phyloP scores from a whole-genome alignment of 35 echinoderm and acorn worm genomes.

The Diadema setosum region DNA sequence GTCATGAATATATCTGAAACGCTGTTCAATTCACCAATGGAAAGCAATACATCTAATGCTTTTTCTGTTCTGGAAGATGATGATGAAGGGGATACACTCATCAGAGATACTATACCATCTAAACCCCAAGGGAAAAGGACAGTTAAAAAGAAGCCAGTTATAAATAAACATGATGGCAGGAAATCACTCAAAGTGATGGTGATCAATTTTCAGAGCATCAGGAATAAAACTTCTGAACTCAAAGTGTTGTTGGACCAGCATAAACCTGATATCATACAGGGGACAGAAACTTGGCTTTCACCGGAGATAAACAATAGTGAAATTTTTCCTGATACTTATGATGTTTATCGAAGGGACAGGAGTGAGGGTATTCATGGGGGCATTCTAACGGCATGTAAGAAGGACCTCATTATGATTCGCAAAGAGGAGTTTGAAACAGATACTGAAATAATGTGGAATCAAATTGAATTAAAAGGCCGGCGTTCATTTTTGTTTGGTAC shows the following conservation, averaged over 20 bases:
- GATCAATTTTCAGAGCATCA: not conserved
- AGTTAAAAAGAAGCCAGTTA: not conserved
- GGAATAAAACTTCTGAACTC: not conserved
- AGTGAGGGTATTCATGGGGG: not conserved
- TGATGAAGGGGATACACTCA: not conserved
- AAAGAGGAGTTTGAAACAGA: not conserved
- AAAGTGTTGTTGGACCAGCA: not conserved
- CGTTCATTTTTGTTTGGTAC: not conserved
- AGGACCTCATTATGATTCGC: not conserved
- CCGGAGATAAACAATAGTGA: not conserved
- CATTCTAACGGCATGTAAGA: not conserved
- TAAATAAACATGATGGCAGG: not conserved
- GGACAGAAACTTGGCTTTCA: not conserved
- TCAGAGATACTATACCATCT: not conserved
- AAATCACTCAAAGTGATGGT: not conserved
- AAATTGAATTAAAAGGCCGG: not conserved
- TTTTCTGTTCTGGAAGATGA: not conserved
- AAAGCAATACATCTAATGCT: not conserved
- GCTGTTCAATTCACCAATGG: not conserved
- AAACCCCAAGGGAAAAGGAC: too few relatives aligned
- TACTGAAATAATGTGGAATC: not conserved
- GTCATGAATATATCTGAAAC: not conserved
- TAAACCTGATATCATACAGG: not conserved
- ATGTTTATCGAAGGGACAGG: not conserved
- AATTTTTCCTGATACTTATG: not conserved